Base-by-base conservation (phyloP, 1,140 invertebrate genomes). In the Drosophila micromelanica region DNA sequence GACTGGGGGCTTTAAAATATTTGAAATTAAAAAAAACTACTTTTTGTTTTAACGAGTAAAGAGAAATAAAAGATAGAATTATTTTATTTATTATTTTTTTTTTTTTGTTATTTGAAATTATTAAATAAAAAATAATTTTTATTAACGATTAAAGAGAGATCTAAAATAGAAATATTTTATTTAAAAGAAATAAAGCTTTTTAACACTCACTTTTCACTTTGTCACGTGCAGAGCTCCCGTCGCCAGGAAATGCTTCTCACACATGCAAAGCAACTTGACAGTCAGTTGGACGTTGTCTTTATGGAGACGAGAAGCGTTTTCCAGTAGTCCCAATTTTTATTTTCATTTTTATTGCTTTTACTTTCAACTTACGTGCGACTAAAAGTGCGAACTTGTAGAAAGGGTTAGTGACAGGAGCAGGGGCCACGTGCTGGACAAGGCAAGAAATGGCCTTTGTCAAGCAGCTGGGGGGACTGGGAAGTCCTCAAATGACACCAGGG, bases 331-430 rank as follows among this genome's bases (percentile, higher is more conserved):
- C 64, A 68, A 68, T 54, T 73, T 67, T 60, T 67, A 67, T 67
- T 65, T 57, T 55, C 48, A 60, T 55, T 60, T 77, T 70, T 65
- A 72, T 74, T 60, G 70, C 65, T 74, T 72, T 79, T 76, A 75
- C 46, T 82, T 84, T 72, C 70, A 73, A 65, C 55, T 63, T 69
- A 73, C 42, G 65, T 54, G 54, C 51, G 54, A 67, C 64, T 80
- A 71, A 59, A 80, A 86, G 81, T 68, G 63, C 57, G 59, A 76
- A 76, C 45, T 72, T 76, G 52, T 43, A 46, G 52, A 73, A 84
- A 70, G 64, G 72, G 61, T 62, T 69, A 75, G 46, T 32, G 27
- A 55, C 40, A 49, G 43, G 52, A 43, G 55, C 40, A 72, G 55
- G 37, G 38, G 32, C 46, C 52, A 59, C 54, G 38, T 43, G 43